phyloP scores from a whole-genome alignment of 2,888 invertebrate species.

The Netelia virgata region DNA sequence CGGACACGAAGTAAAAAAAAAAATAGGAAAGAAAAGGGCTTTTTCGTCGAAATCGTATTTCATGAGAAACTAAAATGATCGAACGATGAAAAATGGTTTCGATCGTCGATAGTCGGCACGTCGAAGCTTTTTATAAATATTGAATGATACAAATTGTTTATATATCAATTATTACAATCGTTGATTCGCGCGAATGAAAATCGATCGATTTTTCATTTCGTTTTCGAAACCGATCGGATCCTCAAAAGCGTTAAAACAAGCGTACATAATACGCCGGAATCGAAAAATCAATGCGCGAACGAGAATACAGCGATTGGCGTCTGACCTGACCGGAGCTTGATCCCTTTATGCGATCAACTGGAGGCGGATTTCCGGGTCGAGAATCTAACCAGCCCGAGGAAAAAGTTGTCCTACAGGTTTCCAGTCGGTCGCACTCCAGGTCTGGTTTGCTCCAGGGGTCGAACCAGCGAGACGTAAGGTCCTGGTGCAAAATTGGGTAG shows the following conservation, averaged over 20 bases:
- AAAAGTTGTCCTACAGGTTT: constrained; percentile 45
- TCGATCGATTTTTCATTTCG: not conserved
- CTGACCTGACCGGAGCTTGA: constrained; percentile 42
- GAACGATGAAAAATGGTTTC: no score
- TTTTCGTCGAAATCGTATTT: no score
- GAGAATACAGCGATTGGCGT: constrained; percentile 45
- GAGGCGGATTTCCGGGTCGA: constrained; percentile 59
- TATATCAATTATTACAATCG: not conserved
- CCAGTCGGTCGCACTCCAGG: constrained; percentile 19
- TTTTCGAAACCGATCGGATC: not conserved
- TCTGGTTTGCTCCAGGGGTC: constrained; percentile 4
- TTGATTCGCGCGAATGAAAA: not conserved
- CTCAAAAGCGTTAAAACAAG: not conserved
- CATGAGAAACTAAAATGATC: no score
- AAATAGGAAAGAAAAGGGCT: not conserved
- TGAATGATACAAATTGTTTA: no score
- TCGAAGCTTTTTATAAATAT: no score
- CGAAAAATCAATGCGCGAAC: not conserved
- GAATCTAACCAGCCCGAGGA: constrained; percentile 25
- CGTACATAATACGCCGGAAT: not conserved
- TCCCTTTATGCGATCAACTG: constrained; percentile 50
- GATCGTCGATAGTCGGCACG: no score
- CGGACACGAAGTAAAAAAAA: not conserved
- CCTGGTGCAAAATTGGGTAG: not conserved
- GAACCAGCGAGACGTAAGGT: not conserved